A percentile compares a stretch with the other conserved stretches of the same genome.
Conservation (phyloP, 2,113 vertebrate genomes). For the Noctilio leporinus region DNA sequence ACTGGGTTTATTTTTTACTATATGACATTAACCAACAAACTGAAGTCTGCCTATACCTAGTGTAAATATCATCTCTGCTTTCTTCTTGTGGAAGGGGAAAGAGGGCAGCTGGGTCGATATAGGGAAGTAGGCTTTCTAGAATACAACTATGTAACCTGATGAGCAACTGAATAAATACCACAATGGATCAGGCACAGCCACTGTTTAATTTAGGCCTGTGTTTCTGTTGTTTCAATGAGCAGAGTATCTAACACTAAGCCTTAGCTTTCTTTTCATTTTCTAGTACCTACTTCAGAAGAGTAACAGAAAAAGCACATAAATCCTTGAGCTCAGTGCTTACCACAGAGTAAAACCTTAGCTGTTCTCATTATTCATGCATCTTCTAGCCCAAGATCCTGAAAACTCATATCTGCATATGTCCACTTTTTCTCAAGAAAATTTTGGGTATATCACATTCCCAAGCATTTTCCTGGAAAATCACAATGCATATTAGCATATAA, state of each 20-base stretch:
- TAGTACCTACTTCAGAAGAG: neutral
- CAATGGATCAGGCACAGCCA: neutral
- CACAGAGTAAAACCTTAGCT: neutral
- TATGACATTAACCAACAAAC: neutral
- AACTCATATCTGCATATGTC: neutral
- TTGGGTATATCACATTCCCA: neutral
- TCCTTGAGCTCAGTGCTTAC: neutral
- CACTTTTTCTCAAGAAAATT: slow-evolving; percentile 34
- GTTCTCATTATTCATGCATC: neutral
- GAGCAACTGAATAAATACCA: neutral
- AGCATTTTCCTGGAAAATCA: neutral
- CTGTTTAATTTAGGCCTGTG: neutral
- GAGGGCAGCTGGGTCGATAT: neutral
- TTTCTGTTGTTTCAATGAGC: neutral
- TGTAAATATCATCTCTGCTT: neutral
- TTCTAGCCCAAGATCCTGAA: neutral
- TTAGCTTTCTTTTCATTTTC: neutral
- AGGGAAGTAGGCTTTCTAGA: neutral
- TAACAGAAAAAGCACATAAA: neutral
- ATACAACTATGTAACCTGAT: neutral
- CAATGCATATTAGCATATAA: neutral
- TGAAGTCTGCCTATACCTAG: neutral
- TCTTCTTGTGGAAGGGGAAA: neutral
- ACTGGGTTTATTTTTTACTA: neutral
- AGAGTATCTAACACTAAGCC: neutral